Conservation (phyloP, 2,888 invertebrate species). For the Pollenia angustigena region DNA sequence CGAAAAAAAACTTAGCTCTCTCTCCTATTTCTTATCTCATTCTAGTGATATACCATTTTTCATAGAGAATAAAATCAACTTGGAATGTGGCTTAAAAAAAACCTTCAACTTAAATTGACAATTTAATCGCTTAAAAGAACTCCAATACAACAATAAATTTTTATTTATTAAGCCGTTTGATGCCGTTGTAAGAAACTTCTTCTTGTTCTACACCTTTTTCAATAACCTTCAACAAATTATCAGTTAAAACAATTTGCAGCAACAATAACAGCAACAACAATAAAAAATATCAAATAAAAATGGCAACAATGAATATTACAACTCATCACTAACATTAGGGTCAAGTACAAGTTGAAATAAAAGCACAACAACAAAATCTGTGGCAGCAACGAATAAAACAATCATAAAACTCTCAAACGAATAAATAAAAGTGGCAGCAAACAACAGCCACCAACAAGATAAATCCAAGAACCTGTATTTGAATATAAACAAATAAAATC, state of each 20-base stretch:
- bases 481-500: slow-evolving; percentile 60
- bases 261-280: slow-evolving; percentile 15
- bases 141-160: slow-evolving; percentile 34
- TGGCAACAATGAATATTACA: slow-evolving; percentile 65
- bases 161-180: slow-evolving; percentile 31
- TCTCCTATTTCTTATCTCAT: slow-evolving; percentile 4
- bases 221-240: slow-evolving; percentile 66
- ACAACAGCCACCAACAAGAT: slow-evolving; percentile 27
- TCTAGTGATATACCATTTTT: slow-evolving; percentile 12
- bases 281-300: slow-evolving; percentile 19
- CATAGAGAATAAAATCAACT: neutral
- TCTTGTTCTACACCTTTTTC: slow-evolving; percentile 60
- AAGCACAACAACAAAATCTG: slow-evolving; percentile 42
- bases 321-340: slow-evolving; percentile 66
- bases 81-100: slow-evolving; percentile 45
- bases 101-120: slow-evolving; percentile 62
- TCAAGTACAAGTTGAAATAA: slow-evolving; percentile 72
- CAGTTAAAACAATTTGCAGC: slow-evolving; percentile 32
- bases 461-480: slow-evolving; percentile 30
- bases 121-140: slow-evolving; percentile 49
- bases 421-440: slow-evolving; percentile 17
- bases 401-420: slow-evolving; percentile 1
- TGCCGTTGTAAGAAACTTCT: slow-evolving; percentile 45
- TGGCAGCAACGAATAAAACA: slow-evolving; percentile 19
- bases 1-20: neutral